Evolutionary conservation across 2,888 invertebrate genomes (phyloP).

Genomic region (Frankliniella intonsa): DNA sequence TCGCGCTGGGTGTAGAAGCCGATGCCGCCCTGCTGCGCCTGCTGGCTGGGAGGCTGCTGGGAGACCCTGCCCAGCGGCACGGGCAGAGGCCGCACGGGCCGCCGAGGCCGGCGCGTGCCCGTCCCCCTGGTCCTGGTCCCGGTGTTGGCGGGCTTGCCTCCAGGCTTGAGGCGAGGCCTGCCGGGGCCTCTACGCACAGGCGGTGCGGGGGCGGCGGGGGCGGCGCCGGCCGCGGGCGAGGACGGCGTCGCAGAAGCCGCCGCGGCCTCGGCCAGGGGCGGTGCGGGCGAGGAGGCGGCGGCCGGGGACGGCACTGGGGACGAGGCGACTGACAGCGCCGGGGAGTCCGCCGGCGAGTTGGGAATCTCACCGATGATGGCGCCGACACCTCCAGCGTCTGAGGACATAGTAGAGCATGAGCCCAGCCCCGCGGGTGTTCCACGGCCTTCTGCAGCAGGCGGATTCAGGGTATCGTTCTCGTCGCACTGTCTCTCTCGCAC

Average conservation of each 20-base stretch:
- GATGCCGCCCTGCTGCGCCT: constrained; percentile 39
- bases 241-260: not conserved
- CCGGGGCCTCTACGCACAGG: not conserved
- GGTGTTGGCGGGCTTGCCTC: constrained; percentile 1
- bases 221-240: not conserved
- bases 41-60: constrained; percentile 41
- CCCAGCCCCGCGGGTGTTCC: too few species aligned
- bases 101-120: constrained; percentile 39
- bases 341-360: not conserved
- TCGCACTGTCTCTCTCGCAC: too few species aligned
- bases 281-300: not conserved
- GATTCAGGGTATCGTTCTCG: too few species aligned
- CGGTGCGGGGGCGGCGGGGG: not conserved
- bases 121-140: not conserved
- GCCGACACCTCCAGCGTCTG: not conserved
- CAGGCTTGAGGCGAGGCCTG: constrained; percentile 3
- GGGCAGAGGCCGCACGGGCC: constrained; percentile 41
- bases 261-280: not conserved
- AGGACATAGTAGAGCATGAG: too few species aligned
- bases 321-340: not conserved
- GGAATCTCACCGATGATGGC: not conserved
- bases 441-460: too few species aligned
- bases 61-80: constrained; percentile 36
- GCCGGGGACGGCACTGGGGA: not conserved
- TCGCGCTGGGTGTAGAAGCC: constrained; percentile 20